Conservation (phyloP, 2,797 vertebrate species). For the Coilia nasus region DNA sequence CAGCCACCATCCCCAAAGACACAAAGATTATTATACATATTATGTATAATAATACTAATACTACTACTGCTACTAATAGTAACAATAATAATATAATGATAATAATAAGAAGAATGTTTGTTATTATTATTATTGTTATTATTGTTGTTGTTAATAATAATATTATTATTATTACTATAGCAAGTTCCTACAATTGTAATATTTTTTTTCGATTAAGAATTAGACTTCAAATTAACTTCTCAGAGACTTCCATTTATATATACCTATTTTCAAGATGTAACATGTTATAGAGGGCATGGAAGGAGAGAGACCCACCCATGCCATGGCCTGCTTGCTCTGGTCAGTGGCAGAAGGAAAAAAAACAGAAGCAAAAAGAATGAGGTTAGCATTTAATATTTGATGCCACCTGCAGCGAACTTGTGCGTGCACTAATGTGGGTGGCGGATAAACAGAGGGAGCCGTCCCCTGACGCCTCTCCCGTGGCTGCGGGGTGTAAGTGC, state of each 20-base stretch:
- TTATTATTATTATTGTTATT: background rate
- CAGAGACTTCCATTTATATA: background rate
- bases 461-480: constrained; percentile 79
- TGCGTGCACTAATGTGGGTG: constrained; percentile 82
- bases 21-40: background rate
- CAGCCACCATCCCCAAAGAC: constrained; percentile 32
- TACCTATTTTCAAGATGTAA: background rate
- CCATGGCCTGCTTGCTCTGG: constrained; percentile 66
- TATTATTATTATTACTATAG: background rate
- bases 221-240: background rate
- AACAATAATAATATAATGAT: background rate
- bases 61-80: background rate
- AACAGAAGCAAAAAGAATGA: constrained; percentile 44
- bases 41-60: background rate
- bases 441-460: constrained; percentile 79
- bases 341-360: constrained; percentile 67
- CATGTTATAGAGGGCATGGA: background rate
- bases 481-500: constrained; percentile 79
- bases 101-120: background rate
- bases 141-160: too few species aligned
- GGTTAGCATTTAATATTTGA: constrained; percentile 86
- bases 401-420: constrained; percentile 81
- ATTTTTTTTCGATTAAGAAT: background rate
- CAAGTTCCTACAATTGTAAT: background rate
- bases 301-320: constrained; percentile 33